Conservation (phyloP, 2,888 invertebrate genomes). For the Busseola fusca region DNA sequence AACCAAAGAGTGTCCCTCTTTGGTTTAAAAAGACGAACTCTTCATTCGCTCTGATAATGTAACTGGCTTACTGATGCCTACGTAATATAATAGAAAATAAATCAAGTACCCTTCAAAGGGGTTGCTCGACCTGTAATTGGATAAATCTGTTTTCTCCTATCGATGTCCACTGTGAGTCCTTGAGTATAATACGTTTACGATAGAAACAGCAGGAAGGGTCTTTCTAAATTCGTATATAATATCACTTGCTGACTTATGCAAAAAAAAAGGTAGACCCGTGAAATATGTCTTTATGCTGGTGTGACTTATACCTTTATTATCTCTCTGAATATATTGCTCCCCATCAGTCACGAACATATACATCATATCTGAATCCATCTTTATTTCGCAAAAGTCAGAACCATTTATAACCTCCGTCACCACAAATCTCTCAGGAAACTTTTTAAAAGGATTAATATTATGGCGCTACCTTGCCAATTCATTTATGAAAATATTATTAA, state of each 20-base stretch:
- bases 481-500: too few relatives aligned
- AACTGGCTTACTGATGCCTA: slow-evolving; percentile 19
- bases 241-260: slow-evolving; percentile 20
- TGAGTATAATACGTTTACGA: slow-evolving; percentile 48
- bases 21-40: slow-evolving; percentile 6
- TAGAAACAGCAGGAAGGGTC: slow-evolving; percentile 28
- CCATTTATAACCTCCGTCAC: too few relatives aligned
- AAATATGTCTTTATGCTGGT: slow-evolving; percentile 8
- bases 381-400: too few relatives aligned
- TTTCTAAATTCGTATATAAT: slow-evolving; percentile 46
- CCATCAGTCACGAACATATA: neutral
- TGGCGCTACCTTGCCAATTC: too few relatives aligned
- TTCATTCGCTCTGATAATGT: slow-evolving; percentile 15
- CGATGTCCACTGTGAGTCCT: slow-evolving; percentile 48
- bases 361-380: too few relatives aligned
- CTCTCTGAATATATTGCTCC: neutral
- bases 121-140: slow-evolving; percentile 52
- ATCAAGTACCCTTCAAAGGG: slow-evolving; percentile 43
- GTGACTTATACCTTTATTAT: neutral
- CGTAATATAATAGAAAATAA: slow-evolving; percentile 40
- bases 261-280: slow-evolving; percentile 21
- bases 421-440: too few relatives aligned
- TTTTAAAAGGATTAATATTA: too few relatives aligned
- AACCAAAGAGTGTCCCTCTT: neutral
- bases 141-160: slow-evolving; percentile 54